phyloP scores from a whole-genome alignment of 53 echinoderm and acorn worm species.

The Apostichopus leukothele region DNA sequence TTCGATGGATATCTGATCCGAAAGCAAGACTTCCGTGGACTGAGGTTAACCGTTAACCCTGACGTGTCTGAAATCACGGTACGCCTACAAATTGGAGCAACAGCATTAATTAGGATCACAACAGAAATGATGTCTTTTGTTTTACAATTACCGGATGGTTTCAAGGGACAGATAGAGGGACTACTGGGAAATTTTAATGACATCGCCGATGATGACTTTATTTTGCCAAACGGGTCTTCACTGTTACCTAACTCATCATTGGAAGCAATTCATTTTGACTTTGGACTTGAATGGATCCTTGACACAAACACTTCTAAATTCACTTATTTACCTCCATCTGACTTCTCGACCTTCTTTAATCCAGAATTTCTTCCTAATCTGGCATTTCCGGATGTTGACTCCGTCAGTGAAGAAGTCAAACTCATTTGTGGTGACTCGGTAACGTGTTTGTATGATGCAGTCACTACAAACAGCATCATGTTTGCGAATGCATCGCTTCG shows the following conservation, averaged over 20 bases:
- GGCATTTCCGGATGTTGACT: constrained; percentile 41
- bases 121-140: constrained; percentile 56
- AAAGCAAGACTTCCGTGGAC: constrained; percentile 24
- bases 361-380: constrained; percentile 51
- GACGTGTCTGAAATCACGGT: constrained; percentile 47
- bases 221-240: constrained; percentile 50
- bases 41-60: constrained; percentile 8
- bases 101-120: constrained; percentile 37
- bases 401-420: constrained; percentile 51
- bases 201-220: constrained; percentile 55
- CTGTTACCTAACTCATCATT: constrained; percentile 31
- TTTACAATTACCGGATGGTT: constrained; percentile 48
- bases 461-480: constrained; percentile 38
- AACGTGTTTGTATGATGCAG: constrained; percentile 51
- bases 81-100: constrained; percentile 44
- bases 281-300: constrained; percentile 57
- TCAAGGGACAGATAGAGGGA: constrained; percentile 49
- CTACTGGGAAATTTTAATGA: constrained; percentile 64
- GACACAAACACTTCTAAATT: constrained; percentile 47
- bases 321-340: constrained; percentile 54
- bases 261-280: constrained; percentile 46
- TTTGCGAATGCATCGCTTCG: constrained; percentile 55
- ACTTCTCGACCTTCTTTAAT: constrained; percentile 47
- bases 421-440: constrained; percentile 55
- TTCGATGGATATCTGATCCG: constrained; percentile 10